Evolutionary conservation across 1,140 invertebrate species (phyloP).

Genomic region (Ephestia elutella): DNA sequence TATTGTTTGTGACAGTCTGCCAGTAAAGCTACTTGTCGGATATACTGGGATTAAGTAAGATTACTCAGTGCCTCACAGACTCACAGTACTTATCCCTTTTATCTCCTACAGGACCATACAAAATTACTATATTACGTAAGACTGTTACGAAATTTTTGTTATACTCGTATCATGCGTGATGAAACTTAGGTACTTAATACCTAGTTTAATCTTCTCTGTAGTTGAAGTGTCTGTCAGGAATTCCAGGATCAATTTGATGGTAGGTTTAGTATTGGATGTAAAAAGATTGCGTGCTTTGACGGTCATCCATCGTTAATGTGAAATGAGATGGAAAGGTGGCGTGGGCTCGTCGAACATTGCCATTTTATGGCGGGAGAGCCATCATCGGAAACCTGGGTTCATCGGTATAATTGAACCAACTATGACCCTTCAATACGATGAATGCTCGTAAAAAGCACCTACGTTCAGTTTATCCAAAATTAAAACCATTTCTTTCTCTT

Average conservation of each 20-base stretch:
- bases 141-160: neutral
- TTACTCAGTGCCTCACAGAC: slow-evolving; percentile 8
- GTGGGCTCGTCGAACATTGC: neutral
- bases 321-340: neutral
- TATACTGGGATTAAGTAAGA: slow-evolving; percentile 17
- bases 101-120: slow-evolving; percentile 11
- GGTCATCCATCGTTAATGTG: neutral
- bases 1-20: no score
- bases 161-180: neutral
- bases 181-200: no score
- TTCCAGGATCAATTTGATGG: neutral
- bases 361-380: neutral
- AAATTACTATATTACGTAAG: neutral
- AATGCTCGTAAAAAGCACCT: neutral
- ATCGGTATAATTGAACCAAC: neutral
- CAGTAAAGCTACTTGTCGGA: no score
- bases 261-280: neutral
- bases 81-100: slow-evolving; percentile 21
- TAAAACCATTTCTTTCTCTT: no score
- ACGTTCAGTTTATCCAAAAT: no score
- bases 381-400: neutral
- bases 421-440: neutral
- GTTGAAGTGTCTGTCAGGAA: neutral
- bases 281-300: neutral
- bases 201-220: neutral